These are phyloP conservation scores for Oryctes rhinoceros DNA, from an alignment of 1,140 invertebrate species.

Conservation along the genomic window DNA sequence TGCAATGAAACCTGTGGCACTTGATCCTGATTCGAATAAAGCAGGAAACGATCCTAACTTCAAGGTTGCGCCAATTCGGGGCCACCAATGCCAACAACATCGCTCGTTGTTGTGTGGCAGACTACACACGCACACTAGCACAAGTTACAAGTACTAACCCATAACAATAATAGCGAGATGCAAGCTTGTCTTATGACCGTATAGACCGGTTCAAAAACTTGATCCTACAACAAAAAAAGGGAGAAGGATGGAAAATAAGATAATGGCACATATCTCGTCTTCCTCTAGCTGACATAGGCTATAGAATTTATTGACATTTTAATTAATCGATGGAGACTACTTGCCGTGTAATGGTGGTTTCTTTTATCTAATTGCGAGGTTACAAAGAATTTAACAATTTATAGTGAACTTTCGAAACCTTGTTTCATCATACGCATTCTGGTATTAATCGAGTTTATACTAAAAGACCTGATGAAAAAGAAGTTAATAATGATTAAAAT, in stretches of 20 bases:
- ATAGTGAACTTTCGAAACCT: too few relatives aligned
- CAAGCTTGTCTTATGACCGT: background rate
- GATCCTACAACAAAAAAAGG: background rate
- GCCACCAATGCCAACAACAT: slow-evolving; percentile 22
- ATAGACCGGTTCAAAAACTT: background rate
- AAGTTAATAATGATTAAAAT: too few relatives aligned
- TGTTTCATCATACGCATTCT: too few relatives aligned
- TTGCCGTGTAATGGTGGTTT: background rate
- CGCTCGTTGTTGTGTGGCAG: background rate
- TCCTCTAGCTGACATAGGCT: background rate
- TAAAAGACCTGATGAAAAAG: too few relatives aligned
- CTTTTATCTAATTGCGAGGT: background rate
- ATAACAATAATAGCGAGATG: slow-evolving; percentile 27
- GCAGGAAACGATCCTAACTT: slow-evolving; percentile 30
- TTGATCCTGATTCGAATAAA: slow-evolving; percentile 28
- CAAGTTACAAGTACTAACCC: background rate
- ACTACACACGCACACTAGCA: background rate
- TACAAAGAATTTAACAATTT: too few relatives aligned
- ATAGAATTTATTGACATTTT: background rate
- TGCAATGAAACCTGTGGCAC: slow-evolving; percentile 36
- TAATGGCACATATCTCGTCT: background rate
- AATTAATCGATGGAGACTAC: background rate
- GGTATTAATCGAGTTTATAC: too few relatives aligned
- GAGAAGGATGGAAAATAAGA: background rate
- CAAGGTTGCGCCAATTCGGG: slow-evolving; percentile 34